Conservation (phyloP, 2,113 vertebrate species). For the Calidris pygmaea region DNA sequence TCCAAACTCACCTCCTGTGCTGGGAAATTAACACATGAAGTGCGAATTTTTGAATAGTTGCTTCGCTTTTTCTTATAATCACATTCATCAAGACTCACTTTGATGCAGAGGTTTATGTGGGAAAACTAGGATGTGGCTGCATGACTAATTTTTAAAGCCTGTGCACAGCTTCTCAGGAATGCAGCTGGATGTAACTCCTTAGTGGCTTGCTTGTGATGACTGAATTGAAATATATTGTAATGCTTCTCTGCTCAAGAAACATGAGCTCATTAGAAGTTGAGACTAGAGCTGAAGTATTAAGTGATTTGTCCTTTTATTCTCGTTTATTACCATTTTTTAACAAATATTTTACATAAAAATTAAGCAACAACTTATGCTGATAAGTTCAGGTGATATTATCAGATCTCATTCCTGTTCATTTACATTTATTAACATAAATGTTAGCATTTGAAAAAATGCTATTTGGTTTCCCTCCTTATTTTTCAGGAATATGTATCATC, state of each 20-base stretch:
- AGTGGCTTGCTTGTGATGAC: constrained; percentile 37
- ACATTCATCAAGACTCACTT: constrained; percentile 16
- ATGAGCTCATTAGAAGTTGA: background rate
- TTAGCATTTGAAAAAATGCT: constrained; percentile 16
- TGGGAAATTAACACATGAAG: constrained; percentile 41
- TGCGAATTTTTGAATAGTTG: constrained; percentile 57
- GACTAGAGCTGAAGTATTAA: background rate
- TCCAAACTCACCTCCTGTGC: constrained; percentile 28
- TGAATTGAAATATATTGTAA: constrained; percentile 36
- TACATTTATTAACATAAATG: constrained; percentile 53
- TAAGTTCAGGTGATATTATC: constrained; percentile 53
- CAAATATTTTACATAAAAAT: constrained; percentile 64
- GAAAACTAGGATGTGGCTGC: constrained; percentile 45
- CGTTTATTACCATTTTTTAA: constrained; percentile 53
- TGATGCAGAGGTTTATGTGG: constrained; percentile 29
- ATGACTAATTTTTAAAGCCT: constrained; percentile 70
- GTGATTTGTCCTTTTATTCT: constrained; percentile 53
- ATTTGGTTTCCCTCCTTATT: constrained; percentile 24
- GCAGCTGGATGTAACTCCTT: constrained; percentile 54
- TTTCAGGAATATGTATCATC: constrained; percentile 24
- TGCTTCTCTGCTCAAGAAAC: background rate
- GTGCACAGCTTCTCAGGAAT: constrained; percentile 27
- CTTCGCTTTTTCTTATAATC: constrained; percentile 10
- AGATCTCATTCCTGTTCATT: constrained; percentile 44
- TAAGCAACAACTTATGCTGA: constrained; percentile 44